Base-by-base conservation (phyloP, 2,888 invertebrate genomes). In the Ecdyonurus torrentis region DNA sequence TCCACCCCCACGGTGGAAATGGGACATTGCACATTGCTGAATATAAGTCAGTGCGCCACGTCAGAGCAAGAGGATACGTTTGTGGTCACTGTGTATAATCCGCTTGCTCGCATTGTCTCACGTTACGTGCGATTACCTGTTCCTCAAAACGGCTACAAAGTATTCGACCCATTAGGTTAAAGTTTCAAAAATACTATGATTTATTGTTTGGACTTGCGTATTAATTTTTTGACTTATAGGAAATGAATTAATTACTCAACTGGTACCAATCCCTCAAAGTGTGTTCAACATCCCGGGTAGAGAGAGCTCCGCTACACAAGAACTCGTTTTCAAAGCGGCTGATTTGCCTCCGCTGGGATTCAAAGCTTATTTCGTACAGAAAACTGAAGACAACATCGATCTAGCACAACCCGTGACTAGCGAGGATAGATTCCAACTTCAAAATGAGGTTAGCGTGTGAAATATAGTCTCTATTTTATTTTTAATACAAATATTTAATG, bases 91-190 rank as follows among this genome's bases (percentile, higher is more conserved):
- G 76, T 83, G 0, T 86, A 86, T 74, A 86, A 86, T 68, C 84
- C 86, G 0, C 69, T 83, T 1, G 81, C 81, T 25, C 73, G 78
- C 37, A 74, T 76, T 67, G 76, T 81, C 0, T 75, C 77, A 65
- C 72, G 74, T 64, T 80, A 79, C 71, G 74, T 82, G 0, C 73
- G 79, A 1, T 65, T 84, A 0, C 84, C 83, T 1, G 77, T 81
- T 10, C 61, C 69, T n/a, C 63, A 65, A 0, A 68, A 71, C 0
- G 65, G 72, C 0, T 92, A 86, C 69, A 72, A 72, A 3, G 85
- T 92, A 0, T 77, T 73, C 2, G 86, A 85, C 68, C 78, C 82
- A 1, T 75, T 79, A 67, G 86, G 89, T 85, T 72, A 20, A n/a
- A 19, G 2, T 18, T 50, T 20, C n/a, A 20, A 58, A 58, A 50